Conservation (phyloP, 2,113 vertebrate genomes). For the Vicugna pacos region DNA sequence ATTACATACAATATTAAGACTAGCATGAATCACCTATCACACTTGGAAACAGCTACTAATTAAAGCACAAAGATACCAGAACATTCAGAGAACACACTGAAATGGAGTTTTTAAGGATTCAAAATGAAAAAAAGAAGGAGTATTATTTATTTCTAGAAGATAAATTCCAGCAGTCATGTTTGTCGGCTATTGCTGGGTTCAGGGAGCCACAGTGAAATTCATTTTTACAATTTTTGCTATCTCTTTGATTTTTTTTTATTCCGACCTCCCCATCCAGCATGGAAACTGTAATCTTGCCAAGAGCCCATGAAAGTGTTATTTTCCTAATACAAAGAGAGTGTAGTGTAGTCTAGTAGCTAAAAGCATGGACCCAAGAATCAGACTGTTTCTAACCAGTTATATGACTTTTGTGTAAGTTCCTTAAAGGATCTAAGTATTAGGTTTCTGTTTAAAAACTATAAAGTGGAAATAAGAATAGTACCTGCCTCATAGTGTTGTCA, state of each 20-base stretch:
- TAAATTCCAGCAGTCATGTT: constrained; percentile 50
- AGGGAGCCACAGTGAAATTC: constrained; percentile 39
- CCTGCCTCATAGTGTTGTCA: background rate
- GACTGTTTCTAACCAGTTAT: background rate
- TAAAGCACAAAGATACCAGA: constrained; percentile 77
- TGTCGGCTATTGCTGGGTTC: constrained; percentile 36
- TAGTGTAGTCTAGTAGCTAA: background rate
- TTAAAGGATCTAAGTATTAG: background rate
- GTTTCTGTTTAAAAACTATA: background rate
- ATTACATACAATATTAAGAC: constrained; percentile 85
- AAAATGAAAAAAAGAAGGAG: constrained; percentile 27
- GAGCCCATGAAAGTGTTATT: background rate
- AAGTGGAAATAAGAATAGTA: background rate
- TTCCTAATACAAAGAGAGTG: background rate
- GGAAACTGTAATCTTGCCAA: constrained; percentile 22
- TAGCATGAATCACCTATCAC: constrained; percentile 84
- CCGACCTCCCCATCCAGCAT: background rate
- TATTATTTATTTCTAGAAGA: constrained; percentile 65
- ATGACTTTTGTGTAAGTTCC: background rate
- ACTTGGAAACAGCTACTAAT: constrained; percentile 83
- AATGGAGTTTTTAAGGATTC: constrained; percentile 62
- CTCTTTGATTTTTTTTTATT: background rate
- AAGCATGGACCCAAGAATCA: background rate
- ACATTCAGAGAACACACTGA: constrained; percentile 65
- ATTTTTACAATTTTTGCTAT: constrained; percentile 58